Percentiles rank a stretch among this genome's conserved stretches.
These are phyloP conservation scores for Acleris literana DNA, from an alignment of 2,888 invertebrate species.

Conservation along the genomic window DNA sequence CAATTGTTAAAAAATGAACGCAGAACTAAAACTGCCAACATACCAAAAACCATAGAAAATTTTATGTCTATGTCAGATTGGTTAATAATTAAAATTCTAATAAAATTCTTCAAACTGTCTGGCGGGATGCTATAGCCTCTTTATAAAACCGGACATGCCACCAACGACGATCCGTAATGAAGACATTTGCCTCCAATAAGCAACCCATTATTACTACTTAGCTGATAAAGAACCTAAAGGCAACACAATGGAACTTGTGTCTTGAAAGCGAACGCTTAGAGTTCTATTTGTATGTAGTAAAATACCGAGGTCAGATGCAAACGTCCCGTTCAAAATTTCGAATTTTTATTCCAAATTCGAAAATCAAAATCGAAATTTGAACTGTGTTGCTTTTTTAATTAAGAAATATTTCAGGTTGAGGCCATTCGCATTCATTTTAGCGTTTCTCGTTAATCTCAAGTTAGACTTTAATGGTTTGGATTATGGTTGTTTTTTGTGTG, in stretches of 20 bases:
- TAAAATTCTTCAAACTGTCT: constrained; percentile 30
- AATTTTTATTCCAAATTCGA: constrained; percentile 25
- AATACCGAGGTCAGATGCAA: constrained; percentile 14
- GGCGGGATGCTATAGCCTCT: constrained; percentile 34
- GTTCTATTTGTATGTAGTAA: constrained; percentile 35
- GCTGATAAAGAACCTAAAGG: constrained; percentile 53
- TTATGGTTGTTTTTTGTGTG: constrained; percentile 1
- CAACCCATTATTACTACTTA: constrained; percentile 57
- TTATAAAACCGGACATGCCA: constrained; percentile 48
- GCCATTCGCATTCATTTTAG: constrained; percentile 21
- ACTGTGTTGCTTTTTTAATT: constrained; percentile 33
- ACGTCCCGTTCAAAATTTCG: constrained; percentile 26
- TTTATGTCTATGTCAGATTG: constrained; percentile 20
- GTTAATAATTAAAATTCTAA: constrained; percentile 36
- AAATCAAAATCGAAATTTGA: constrained; percentile 29
- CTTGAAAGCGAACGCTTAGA: constrained; percentile 8
- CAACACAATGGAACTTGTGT: constrained; percentile 37
- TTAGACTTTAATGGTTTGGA: constrained; percentile 11
- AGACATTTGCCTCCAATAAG: constrained; percentile 69
- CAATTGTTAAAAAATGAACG: not conserved
- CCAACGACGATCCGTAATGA: constrained; percentile 70
- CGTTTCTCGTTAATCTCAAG: not conserved
- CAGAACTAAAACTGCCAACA: not conserved
- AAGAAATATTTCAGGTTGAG: constrained; percentile 28
- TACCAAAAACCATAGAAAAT: constrained; percentile 24